A percentile compares a stretch with the other conserved stretches of the same genome.
Conservation (phyloP, 2,113 vertebrate species). For the Pelodiscus sinensis region DNA sequence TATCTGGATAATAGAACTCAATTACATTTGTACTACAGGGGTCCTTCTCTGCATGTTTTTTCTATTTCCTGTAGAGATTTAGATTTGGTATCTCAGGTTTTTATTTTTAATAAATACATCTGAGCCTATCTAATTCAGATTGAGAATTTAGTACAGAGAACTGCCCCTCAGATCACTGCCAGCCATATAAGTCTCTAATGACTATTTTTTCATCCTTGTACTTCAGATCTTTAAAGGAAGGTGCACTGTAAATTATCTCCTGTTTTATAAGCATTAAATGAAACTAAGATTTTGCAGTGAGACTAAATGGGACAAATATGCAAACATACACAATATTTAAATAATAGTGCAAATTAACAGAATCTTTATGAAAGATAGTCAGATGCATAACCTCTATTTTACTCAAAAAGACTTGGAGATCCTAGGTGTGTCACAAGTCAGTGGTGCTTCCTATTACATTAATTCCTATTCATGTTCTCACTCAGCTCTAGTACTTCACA, state of each 20-base stretch:
- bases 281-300: constrained; percentile 2
- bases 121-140: background rate
- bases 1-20: constrained; percentile 36
- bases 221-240: constrained; percentile 32
- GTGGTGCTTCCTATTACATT: background rate
- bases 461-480: background rate
- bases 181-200: constrained; percentile 27
- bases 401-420: background rate
- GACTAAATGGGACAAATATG: background rate
- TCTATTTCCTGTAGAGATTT: constrained; percentile 12
- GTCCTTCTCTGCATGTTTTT: constrained; percentile 14
- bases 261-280: constrained; percentile 5
- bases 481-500: background rate
- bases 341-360: background rate
- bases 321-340: background rate
- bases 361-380: background rate
- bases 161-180: constrained; percentile 9
- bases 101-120: background rate
- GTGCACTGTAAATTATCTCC: constrained; percentile 8
- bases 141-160: background rate
- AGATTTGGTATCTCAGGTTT: background rate
- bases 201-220: constrained; percentile 21
- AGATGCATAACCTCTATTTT: background rate
- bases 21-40: constrained; percentile 48
- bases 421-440: background rate